These are phyloP conservation scores for Holothuria scabra DNA, from an alignment of 53 echinoderm and acorn worm genomes.

Conservation along the genomic window DNA sequence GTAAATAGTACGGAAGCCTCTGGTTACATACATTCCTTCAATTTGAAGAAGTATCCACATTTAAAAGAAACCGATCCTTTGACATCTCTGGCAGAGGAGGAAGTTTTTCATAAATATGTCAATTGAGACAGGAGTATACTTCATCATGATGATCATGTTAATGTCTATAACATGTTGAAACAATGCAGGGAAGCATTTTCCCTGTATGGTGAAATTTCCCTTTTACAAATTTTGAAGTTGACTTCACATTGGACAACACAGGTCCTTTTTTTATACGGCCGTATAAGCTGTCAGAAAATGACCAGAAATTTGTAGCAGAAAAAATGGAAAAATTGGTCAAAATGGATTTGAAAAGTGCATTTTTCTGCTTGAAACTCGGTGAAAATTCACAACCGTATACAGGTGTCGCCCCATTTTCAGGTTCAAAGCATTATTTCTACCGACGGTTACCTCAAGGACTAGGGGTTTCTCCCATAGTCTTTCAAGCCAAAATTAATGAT, in stretches of 20 bases:
- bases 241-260: slow-evolving; percentile 1
- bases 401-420: slow-evolving; percentile 63
- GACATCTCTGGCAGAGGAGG: too few species aligned
- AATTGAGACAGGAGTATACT: slow-evolving; percentile 11
- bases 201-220: slow-evolving; percentile 45
- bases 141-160: neutral
- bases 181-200: slow-evolving; percentile 34
- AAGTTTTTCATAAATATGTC: slow-evolving; percentile 10
- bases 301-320: too few species aligned
- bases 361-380: too few species aligned
- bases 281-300: too few species aligned
- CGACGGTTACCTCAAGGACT: slow-evolving; percentile 34
- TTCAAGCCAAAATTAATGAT: slow-evolving; percentile 22
- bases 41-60: slow-evolving; percentile 37
- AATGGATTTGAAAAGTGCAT: too few species aligned
- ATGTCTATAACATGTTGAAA: neutral
- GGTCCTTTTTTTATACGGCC: slow-evolving; percentile 27
- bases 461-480: too few species aligned
- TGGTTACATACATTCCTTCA: too few species aligned
- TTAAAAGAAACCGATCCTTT: too few species aligned
- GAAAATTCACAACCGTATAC: too few species aligned
- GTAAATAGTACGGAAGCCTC: too few species aligned
- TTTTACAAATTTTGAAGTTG: slow-evolving; percentile 21
- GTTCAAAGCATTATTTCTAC: slow-evolving; percentile 60
- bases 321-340: too few species aligned